phyloP scores from a whole-genome alignment of 2,888 invertebrate species.

The Pasiphila rectangulata region DNA sequence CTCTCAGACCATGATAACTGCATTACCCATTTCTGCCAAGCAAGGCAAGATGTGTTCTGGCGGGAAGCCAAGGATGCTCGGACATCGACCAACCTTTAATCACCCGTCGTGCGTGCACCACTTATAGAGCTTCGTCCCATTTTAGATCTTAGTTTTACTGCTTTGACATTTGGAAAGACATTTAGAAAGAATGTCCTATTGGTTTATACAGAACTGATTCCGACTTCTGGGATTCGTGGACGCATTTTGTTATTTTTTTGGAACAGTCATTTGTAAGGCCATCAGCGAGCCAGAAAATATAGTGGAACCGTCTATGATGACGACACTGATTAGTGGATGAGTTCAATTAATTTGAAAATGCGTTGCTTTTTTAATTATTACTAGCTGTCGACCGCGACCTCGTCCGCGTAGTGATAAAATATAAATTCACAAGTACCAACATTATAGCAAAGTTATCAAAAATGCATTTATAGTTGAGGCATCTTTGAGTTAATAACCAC shows the following conservation, averaged over 20 bases:
- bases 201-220: background rate
- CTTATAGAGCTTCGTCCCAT: constrained; percentile 49
- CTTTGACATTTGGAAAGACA: constrained; percentile 23
- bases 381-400: too few relatives aligned
- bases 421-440: too few relatives aligned
- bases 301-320: background rate
- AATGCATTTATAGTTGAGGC: too few relatives aligned
- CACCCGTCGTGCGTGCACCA: constrained; percentile 39
- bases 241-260: background rate
- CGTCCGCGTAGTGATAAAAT: too few relatives aligned
- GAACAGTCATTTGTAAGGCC: background rate
- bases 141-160: constrained; percentile 59
- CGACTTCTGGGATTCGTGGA: background rate
- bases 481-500: too few relatives aligned
- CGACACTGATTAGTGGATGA: background rate
- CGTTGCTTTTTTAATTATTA: background rate
- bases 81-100: constrained; percentile 67
- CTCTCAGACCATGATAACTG: background rate
- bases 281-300: background rate
- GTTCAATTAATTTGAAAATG: background rate
- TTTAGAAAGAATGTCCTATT: background rate
- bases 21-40: constrained; percentile 43
- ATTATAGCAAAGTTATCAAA: too few relatives aligned
- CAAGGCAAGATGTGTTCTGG: constrained; percentile 51
- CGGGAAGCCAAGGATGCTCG: constrained; percentile 62